A percentile compares a stretch with the other conserved stretches of the same genome.
Conservation (phyloP, 2,888 invertebrate species). For the Diadegma fenestrale region DNA sequence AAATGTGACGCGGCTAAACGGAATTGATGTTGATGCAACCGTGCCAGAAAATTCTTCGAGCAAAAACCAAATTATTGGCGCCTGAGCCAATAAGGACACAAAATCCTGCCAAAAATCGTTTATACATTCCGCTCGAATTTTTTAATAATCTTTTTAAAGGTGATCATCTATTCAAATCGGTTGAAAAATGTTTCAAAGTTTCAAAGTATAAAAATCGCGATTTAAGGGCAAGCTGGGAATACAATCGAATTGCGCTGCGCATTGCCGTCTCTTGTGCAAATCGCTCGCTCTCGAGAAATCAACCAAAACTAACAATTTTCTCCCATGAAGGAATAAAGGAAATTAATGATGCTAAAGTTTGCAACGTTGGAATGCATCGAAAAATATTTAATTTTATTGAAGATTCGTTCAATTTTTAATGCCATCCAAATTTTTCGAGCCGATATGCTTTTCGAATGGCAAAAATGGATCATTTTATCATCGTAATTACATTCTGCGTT, state of each 20-base stretch:
- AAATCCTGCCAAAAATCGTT: neutral
- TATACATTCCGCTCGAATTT: neutral
- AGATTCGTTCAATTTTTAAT: too few relatives aligned
- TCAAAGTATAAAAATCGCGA: neutral
- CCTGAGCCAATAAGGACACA: neutral
- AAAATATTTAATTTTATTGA: too few relatives aligned
- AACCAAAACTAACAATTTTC: too few relatives aligned
- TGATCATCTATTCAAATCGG: neutral
- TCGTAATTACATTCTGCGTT: too few relatives aligned
- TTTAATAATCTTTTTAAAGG: neutral
- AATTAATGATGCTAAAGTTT: too few relatives aligned
- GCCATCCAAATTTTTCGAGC: too few relatives aligned
- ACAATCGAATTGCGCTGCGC: neutral
- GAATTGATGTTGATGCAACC: conserved; percentile 1
- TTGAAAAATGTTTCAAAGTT: too few relatives aligned
- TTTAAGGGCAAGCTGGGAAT: neutral
- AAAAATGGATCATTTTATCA: too few relatives aligned
- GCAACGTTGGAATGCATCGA: too few relatives aligned
- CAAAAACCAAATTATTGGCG: conserved; percentile 8
- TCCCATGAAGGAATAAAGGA: too few relatives aligned
- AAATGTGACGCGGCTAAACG: neutral
- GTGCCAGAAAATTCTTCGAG: conserved; percentile 1
- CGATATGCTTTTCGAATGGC: too few relatives aligned
- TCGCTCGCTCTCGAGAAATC: neutral
- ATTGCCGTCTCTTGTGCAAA: neutral